Evolutionary conservation across 2,113 vertebrate genomes (phyloP).

Genomic region (Phylloscopus trochilus): DNA sequence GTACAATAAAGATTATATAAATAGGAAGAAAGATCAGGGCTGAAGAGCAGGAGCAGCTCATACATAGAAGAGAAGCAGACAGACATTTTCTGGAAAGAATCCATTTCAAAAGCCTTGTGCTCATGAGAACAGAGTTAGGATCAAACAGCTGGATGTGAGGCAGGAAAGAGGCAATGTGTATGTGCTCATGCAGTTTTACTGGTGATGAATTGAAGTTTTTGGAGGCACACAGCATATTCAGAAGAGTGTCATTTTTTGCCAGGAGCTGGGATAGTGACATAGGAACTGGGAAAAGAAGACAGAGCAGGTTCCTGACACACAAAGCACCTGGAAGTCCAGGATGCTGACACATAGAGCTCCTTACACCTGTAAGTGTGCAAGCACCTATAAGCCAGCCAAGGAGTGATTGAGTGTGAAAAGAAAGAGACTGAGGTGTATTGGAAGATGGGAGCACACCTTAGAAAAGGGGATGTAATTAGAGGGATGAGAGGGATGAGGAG

Average conservation of each 20-base stretch:
- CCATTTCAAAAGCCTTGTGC: neutral
- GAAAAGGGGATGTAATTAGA: neutral
- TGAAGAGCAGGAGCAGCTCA: neutral
- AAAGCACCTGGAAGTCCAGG: no score
- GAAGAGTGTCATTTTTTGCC: neutral
- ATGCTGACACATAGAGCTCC: accelerated
- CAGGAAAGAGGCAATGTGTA: neutral
- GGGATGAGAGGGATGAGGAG: neutral
- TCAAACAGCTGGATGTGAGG: neutral
- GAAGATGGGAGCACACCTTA: neutral
- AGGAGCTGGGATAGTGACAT: accelerated
- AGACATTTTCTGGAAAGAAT: neutral
- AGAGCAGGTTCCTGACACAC: neutral
- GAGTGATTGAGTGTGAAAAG: neutral
- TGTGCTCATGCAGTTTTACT: neutral
- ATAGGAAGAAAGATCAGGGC: neutral
- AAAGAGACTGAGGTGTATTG: neutral
- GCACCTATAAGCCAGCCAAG: neutral
- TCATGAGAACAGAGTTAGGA: neutral
- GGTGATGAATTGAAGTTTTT: neutral
- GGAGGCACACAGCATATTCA: no score
- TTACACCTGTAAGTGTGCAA: neutral
- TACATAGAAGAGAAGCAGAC: neutral
- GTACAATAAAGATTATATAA: neutral
- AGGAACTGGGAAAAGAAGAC: neutral